These are phyloP conservation scores for Drosophila melanosoma DNA, from an alignment of 2,888 invertebrate genomes.

Conservation along the genomic window DNA sequence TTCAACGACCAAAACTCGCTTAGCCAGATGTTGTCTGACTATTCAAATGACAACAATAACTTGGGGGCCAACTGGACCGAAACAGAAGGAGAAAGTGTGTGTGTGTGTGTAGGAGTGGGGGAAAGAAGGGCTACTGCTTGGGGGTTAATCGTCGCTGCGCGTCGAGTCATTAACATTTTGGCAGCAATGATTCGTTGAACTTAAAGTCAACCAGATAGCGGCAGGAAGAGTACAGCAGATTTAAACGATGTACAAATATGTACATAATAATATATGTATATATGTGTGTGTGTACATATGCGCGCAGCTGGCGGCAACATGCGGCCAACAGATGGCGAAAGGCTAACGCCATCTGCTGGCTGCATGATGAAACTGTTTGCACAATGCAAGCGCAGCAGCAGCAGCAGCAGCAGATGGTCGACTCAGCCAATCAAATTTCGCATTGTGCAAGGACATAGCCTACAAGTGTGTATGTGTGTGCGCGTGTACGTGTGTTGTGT, in stretches of 20 bases:
- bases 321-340: slow-evolving; percentile 20
- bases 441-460: slow-evolving; percentile 57
- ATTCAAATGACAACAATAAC: slow-evolving; percentile 31
- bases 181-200: slow-evolving; percentile 58
- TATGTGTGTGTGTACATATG: not conserved
- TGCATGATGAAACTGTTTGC: slow-evolving; percentile 50
- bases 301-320: slow-evolving; percentile 46
- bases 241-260: not conserved
- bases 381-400: slow-evolving; percentile 24
- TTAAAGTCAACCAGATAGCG: slow-evolving; percentile 39
- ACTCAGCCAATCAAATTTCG: slow-evolving; percentile 12
- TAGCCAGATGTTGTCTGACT: slow-evolving; percentile 55
- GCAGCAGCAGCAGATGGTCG: slow-evolving; percentile 1
- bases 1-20: slow-evolving; percentile 57
- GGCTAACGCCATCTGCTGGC: slow-evolving; percentile 52
- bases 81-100: not conserved
- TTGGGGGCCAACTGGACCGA: slow-evolving; percentile 49
- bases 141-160: slow-evolving; percentile 45
- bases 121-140: slow-evolving; percentile 19
- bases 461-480: not conserved
- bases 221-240: slow-evolving; percentile 20
- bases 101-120: not conserved
- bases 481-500: not conserved
- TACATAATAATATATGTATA: not conserved
- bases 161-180: slow-evolving; percentile 59